A percentile compares a stretch with the other conserved stretches of the same genome.
These are phyloP conservation scores for Pandemis corylana DNA, from an alignment of 2,888 invertebrate genomes.

Conservation along the genomic window DNA sequence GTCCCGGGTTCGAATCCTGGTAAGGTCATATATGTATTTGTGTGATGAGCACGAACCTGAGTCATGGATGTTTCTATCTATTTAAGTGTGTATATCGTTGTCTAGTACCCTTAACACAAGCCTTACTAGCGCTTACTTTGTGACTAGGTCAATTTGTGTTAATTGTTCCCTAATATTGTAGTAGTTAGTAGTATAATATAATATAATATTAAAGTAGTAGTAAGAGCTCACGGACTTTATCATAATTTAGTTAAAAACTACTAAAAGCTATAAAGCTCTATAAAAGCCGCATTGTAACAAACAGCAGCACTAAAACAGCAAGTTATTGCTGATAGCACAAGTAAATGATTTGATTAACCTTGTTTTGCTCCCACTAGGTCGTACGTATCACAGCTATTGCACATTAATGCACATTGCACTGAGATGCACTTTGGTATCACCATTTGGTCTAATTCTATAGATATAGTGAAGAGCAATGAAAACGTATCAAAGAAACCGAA, in stretches of 20 bases:
- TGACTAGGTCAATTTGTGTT: no score
- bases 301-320: slow-evolving; percentile 1
- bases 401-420: slow-evolving; percentile 37
- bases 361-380: slow-evolving; percentile 37
- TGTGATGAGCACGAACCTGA: no score
- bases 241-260: background rate
- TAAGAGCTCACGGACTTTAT: no score
- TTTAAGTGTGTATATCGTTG: no score
- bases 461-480: background rate
- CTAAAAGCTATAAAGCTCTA: background rate
- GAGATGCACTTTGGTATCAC: slow-evolving; percentile 23
- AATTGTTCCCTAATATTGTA: no score
- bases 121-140: no score
- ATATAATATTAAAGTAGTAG: no score
- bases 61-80: no score
- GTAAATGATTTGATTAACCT: slow-evolving; percentile 41
- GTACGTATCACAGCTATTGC: slow-evolving; percentile 27
- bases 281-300: background rate
- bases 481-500: background rate
- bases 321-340: slow-evolving; percentile 37
- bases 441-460: background rate
- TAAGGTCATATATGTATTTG: no score
- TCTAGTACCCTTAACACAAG: no score
- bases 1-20: no score
- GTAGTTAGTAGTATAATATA: no score